Conservation (phyloP, 2,113 vertebrate genomes). For the Stigmatopora argus region DNA sequence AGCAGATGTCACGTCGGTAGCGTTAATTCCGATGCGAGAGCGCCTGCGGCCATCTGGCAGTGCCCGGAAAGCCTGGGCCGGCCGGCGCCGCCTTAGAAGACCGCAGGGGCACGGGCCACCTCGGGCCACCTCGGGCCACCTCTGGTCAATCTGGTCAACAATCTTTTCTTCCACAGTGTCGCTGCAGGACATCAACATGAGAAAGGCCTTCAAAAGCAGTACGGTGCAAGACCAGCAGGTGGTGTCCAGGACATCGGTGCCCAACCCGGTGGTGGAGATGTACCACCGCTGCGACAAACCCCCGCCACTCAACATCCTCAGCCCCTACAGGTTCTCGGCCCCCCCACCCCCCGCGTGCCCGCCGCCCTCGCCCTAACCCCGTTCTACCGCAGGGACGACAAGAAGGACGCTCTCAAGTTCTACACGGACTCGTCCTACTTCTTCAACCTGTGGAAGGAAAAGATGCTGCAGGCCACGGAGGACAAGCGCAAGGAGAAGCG, state of each 20-base stretch:
- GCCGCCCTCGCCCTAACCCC: too few species aligned
- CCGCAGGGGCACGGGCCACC: too few species aligned
- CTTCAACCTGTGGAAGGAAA: conserved; percentile 93
- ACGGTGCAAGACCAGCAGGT: conserved; percentile 92
- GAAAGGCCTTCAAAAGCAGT: conserved; percentile 90
- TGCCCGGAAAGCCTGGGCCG: conserved; percentile 40
- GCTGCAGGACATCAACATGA: conserved; percentile 90
- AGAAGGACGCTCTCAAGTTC: conserved; percentile 88
- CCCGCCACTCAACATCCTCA: conserved; percentile 87
- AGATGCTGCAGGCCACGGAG: conserved; percentile 91
- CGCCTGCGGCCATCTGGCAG: conserved; percentile 41
- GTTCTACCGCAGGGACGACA: conserved; percentile 75
- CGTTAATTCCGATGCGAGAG: conserved; percentile 28
- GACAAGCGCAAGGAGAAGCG: conserved; percentile 91
- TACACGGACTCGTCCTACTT: conserved; percentile 92
- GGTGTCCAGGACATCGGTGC: conserved; percentile 84
- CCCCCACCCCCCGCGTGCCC: neutral
- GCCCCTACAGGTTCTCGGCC: conserved; percentile 75
- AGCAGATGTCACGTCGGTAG: conserved; percentile 31
- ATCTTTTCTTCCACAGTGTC: conserved; percentile 69
- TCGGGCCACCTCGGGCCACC: too few species aligned
- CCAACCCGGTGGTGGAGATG: conserved; percentile 89
- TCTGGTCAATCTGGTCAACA: too few species aligned
- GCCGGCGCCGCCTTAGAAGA: conserved; percentile 31
- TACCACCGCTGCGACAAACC: conserved; percentile 89